These are phyloP conservation scores for Epinephelus malabaricus DNA, from an alignment of 2,797 vertebrate genomes.

Conservation along the genomic window DNA sequence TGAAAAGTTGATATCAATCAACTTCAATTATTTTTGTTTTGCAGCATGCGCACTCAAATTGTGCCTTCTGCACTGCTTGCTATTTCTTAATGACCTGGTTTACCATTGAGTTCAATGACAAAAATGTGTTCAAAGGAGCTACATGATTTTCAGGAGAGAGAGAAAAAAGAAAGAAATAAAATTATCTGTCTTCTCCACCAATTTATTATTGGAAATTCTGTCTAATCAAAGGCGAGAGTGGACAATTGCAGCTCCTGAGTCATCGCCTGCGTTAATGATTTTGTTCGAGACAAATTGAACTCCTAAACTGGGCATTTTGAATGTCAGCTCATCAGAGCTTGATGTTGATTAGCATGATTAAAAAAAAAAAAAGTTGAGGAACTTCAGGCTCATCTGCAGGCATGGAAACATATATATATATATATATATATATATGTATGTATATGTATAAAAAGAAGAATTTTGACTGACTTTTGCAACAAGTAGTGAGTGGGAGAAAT, in stretches of 20 bases:
- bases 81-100: constrained; percentile 77
- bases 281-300: constrained; percentile 31
- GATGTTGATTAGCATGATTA: constrained; percentile 17
- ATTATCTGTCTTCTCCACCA: constrained; percentile 18
- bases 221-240: constrained; percentile 53
- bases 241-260: constrained; percentile 15
- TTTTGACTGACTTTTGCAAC: constrained; percentile 34
- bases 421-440: no score
- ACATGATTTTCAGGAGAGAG: constrained; percentile 19
- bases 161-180: constrained; percentile 5
- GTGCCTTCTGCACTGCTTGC: constrained; percentile 66
- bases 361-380: constrained; percentile 8
- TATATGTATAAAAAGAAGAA: not conserved
- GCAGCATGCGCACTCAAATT: constrained; percentile 48
- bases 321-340: constrained; percentile 3
- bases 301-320: constrained; percentile 22
- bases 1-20: constrained; percentile 68
- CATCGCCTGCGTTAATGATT: constrained; percentile 23
- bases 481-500: not conserved
- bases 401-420: not conserved
- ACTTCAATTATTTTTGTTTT: constrained; percentile 76
- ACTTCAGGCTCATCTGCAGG: constrained; percentile 13
- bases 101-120: constrained; percentile 58
- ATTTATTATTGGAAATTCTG: constrained; percentile 24
- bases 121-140: constrained; percentile 60